Percentiles rank a stretch among this genome's conserved stretches.
Conservation (phyloP, 1,140 invertebrate species). For the Bombus haemorrhoidalis region DNA sequence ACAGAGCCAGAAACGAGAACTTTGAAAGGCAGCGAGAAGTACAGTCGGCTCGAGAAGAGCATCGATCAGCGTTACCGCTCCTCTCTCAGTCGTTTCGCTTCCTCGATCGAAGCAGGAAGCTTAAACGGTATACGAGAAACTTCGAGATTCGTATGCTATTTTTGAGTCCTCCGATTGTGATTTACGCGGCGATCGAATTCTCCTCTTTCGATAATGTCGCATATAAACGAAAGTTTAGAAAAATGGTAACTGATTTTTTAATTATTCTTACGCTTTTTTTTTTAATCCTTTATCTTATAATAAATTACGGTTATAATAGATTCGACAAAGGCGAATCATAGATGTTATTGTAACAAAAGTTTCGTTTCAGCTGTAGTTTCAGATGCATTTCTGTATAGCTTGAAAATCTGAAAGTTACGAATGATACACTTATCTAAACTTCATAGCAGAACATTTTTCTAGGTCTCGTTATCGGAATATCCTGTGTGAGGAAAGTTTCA, state of each 20-base stretch:
- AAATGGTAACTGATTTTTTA: neutral
- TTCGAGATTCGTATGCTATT: neutral
- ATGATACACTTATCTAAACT: neutral
- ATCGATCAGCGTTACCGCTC: constrained; percentile 18
- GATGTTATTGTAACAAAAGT: too few species aligned
- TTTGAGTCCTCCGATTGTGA: neutral
- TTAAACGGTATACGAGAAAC: neutral
- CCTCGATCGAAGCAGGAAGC: neutral
- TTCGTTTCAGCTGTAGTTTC: too few species aligned
- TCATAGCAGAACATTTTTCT: neutral
- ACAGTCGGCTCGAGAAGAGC: neutral
- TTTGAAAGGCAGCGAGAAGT: constrained; percentile 4
- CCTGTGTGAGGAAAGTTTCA: neutral
- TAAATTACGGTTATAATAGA: too few species aligned
- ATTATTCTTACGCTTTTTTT: neutral
- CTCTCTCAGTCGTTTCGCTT: neutral
- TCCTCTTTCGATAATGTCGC: too few species aligned
- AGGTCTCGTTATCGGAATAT: neutral
- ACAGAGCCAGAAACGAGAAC: constrained; percentile 7
- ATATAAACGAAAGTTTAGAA: neutral
- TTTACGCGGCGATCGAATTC: neutral
- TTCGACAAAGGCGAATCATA: too few species aligned
- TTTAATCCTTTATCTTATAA: neutral
- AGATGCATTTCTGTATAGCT: too few species aligned
- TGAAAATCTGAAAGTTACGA: too few species aligned